A percentile compares a stretch with the other conserved stretches of the same genome.
These are phyloP conservation scores for Ptilonorhynchus violaceus DNA, from an alignment of 2,113 vertebrate genomes.

Conservation along the genomic window DNA sequence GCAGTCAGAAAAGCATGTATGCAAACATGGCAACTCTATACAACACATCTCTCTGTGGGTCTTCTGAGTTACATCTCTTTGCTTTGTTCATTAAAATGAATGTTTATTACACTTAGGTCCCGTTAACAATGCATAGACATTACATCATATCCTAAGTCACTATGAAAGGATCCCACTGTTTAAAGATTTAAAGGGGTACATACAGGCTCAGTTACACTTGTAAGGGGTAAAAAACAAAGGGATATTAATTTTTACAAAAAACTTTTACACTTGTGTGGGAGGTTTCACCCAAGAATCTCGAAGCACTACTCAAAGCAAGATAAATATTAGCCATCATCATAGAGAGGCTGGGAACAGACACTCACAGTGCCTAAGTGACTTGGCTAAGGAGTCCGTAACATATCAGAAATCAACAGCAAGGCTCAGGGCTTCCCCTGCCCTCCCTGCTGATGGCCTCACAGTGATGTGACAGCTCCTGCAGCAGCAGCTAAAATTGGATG, in stretches of 20 bases:
- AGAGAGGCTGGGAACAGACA: neutral
- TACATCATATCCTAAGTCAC: conserved; percentile 64
- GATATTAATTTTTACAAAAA: neutral
- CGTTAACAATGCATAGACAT: conserved; percentile 48
- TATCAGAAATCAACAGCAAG: neutral
- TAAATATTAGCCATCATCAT: neutral
- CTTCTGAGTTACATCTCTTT: conserved; percentile 57
- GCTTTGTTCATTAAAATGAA: conserved; percentile 53
- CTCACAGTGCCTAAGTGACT: neutral
- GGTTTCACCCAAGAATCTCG: neutral
- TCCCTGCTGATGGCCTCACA: neutral
- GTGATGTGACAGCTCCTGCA: neutral
- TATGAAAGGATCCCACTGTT: conserved; percentile 42
- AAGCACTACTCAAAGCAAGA: neutral
- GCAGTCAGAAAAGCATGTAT: conserved; percentile 52
- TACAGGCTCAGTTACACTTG: neutral
- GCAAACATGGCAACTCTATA: conserved; percentile 50
- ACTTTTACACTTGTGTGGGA: neutral
- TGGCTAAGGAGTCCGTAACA: neutral
- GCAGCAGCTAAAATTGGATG: neutral
- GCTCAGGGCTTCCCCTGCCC: neutral
- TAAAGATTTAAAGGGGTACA: conserved; percentile 31
- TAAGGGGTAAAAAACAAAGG: neutral
- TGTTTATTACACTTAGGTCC: conserved; percentile 57
- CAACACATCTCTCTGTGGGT: neutral